Conservation (phyloP, 2,888 invertebrate species). For the Elegia similella region DNA sequence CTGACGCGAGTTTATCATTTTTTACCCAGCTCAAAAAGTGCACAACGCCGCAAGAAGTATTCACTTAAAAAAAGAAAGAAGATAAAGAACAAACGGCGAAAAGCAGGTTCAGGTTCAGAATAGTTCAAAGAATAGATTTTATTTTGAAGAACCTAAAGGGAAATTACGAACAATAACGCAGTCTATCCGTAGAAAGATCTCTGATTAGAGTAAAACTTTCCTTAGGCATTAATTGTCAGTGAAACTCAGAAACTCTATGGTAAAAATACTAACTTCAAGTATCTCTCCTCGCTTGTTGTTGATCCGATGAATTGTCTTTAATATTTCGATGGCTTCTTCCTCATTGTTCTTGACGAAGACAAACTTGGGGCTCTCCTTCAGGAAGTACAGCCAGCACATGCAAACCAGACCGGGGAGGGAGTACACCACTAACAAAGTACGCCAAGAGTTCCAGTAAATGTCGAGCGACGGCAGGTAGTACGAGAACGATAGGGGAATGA, state of each 20-base stretch:
- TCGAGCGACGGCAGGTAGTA: slow-evolving; percentile 38
- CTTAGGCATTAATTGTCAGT: too few species aligned
- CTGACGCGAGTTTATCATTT: too few species aligned
- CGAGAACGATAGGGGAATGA: slow-evolving; percentile 4
- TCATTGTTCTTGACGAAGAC: slow-evolving; percentile 20
- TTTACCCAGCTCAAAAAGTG: too few species aligned
- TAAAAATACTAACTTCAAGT: not conserved
- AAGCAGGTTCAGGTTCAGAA: too few species aligned
- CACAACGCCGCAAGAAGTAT: too few species aligned
- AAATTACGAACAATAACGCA: too few species aligned
- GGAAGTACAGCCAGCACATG: slow-evolving; percentile 55
- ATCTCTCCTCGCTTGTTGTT: not conserved
- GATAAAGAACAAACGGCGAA: too few species aligned
- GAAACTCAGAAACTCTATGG: too few species aligned
- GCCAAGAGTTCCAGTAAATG: slow-evolving; percentile 83
- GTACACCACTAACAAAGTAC: slow-evolving; percentile 81
- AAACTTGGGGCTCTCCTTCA: slow-evolving; percentile 87
- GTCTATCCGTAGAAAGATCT: not conserved
- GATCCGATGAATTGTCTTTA: not conserved
- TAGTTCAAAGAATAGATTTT: too few species aligned
- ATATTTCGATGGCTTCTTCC: not conserved
- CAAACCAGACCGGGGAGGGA: slow-evolving; percentile 53
- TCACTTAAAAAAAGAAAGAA: too few species aligned
- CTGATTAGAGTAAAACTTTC: too few species aligned
- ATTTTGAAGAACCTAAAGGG: too few species aligned